phyloP scores from a whole-genome alignment of 2,113 vertebrate species.

The Acinonyx jubatus region DNA sequence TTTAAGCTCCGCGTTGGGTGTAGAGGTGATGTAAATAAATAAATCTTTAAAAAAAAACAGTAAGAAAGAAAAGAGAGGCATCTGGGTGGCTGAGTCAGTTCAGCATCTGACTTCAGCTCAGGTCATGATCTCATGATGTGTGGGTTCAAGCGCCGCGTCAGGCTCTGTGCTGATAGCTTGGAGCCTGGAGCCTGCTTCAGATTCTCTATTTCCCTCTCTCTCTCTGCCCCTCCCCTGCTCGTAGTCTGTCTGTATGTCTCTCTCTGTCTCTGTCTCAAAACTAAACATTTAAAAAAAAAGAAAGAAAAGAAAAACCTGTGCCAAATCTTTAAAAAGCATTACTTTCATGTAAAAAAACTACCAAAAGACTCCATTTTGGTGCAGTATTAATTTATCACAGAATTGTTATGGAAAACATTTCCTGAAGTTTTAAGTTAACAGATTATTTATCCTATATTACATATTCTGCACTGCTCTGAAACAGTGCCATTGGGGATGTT shows the following conservation, averaged over 20 bases:
- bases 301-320: too few species aligned
- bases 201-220: neutral
- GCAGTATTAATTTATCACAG: neutral
- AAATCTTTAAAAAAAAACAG: too few species aligned
- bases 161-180: too few species aligned
- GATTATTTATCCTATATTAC: neutral
- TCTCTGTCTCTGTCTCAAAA: neutral
- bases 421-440: slow-evolving; percentile 18
- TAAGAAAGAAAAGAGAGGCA: too few species aligned
- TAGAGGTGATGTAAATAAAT: too few species aligned
- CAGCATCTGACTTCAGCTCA: neutral
- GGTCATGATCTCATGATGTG: neutral
- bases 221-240: neutral
- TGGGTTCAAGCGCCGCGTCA: neutral
- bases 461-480: neutral
- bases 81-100: neutral
- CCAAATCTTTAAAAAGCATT: neutral
- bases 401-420: neutral
- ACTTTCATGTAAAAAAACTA: neutral
- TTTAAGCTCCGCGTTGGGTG: too few species aligned
- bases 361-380: neutral
- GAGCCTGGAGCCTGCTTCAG: neutral
- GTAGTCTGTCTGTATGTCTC: neutral
- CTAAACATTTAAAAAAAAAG: too few species aligned
- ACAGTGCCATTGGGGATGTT: neutral